Conservation (phyloP, 2,888 invertebrate genomes). For the Microdon myrmicae region DNA sequence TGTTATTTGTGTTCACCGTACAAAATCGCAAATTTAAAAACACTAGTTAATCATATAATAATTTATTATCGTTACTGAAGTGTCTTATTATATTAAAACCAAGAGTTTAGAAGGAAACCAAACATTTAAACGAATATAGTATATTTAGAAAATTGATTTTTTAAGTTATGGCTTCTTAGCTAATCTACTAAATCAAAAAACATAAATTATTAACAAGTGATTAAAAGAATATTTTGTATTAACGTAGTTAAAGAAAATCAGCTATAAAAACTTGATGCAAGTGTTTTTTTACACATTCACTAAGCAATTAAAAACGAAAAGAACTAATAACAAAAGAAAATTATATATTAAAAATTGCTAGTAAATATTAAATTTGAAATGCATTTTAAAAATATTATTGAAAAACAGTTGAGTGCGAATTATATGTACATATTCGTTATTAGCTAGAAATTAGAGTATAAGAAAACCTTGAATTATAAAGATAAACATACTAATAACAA, state of each 20-base stretch:
- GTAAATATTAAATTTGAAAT: constrained; percentile 35
- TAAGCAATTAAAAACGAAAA: constrained; percentile 16
- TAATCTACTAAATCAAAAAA: constrained; percentile 37
- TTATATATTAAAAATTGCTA: constrained; percentile 41
- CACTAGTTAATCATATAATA: constrained; percentile 17
- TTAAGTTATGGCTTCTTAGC: constrained; percentile 44
- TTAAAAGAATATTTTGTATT: constrained; percentile 33
- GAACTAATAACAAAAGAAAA: constrained; percentile 10
- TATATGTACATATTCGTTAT: too few relatives aligned
- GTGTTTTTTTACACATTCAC: too few relatives aligned
- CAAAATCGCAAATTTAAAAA: constrained; percentile 1
- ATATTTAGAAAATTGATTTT: constrained; percentile 23
- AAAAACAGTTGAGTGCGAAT: too few relatives aligned
- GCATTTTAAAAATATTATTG: too few relatives aligned
- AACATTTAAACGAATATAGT: constrained; percentile 19
- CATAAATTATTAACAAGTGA: background rate
- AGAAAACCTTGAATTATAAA: constrained; percentile 3
- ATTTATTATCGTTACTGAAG: constrained; percentile 43
- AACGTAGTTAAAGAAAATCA: constrained; percentile 2
- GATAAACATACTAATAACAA: constrained; percentile 4
- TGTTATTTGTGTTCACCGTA: constrained; percentile 25
- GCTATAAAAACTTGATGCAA: constrained; percentile 15
- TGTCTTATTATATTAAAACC: constrained; percentile 43
- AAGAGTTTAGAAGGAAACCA: constrained; percentile 10
- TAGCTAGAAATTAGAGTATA: constrained; percentile 9